phyloP scores from a whole-genome alignment of 2,797 vertebrate genomes.

The Muraenolepis orangiensis region DNA sequence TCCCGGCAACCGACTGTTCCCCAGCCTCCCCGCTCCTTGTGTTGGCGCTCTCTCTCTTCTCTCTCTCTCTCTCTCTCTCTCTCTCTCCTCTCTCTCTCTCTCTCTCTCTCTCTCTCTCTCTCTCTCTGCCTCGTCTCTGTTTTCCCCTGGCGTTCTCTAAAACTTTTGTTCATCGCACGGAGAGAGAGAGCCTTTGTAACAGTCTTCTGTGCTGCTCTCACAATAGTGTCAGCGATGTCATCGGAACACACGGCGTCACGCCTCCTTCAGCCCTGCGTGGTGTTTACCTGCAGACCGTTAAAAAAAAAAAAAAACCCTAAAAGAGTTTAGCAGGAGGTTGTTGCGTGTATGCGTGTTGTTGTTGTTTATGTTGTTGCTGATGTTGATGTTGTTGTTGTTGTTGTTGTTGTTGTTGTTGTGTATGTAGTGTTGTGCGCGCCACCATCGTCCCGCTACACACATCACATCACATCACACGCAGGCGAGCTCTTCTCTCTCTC shows the following conservation, averaged over 20 bases:
- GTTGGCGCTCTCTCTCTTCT: constrained; percentile 67
- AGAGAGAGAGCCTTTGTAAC: constrained; percentile 78
- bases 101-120: constrained; percentile 48
- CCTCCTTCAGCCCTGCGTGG: constrained; percentile 29
- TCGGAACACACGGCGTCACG: too few species aligned
- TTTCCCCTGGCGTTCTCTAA: too few species aligned
- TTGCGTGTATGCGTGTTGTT: constrained; percentile 20
- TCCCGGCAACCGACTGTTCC: constrained; percentile 59
- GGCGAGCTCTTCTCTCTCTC: too few species aligned
- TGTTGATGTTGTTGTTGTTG: constrained; percentile 13
- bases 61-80: constrained; percentile 46
- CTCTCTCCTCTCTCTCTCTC: constrained; percentile 61
- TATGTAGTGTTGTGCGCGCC: constrained; percentile 6
- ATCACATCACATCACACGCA: constrained; percentile 20
- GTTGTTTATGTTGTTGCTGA: constrained; percentile 20
- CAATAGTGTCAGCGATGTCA: too few species aligned
- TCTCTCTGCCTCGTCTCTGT: constrained; percentile 54
- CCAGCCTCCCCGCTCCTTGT: too few species aligned
- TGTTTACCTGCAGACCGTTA: constrained; percentile 35
- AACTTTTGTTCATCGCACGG: constrained; percentile 23
- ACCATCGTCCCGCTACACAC: too few species aligned
- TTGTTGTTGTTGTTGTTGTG: constrained; percentile 17
- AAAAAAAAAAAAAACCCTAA: too few species aligned
- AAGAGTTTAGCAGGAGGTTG: constrained; percentile 22
- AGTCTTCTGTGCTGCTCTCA: constrained; percentile 52